phyloP scores from a whole-genome alignment of 2,888 invertebrate species.

The Hoplodrina ambigua region DNA sequence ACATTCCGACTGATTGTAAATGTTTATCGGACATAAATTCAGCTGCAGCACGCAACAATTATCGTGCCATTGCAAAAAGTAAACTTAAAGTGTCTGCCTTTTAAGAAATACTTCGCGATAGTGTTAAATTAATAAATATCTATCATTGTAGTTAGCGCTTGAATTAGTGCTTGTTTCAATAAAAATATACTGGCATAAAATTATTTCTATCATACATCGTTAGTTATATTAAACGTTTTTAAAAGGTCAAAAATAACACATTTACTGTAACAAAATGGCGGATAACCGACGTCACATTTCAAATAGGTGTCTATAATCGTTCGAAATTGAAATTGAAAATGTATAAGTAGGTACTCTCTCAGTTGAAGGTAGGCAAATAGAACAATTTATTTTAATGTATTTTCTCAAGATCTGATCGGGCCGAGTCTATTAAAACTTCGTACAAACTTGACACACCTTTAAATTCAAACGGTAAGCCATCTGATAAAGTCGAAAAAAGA shows the following conservation, averaged over 20 bases:
- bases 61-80: slow-evolving; percentile 30
- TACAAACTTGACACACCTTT: slow-evolving; percentile 86
- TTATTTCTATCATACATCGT: slow-evolving; percentile 18
- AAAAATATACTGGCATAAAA: slow-evolving; percentile 24
- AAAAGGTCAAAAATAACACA: slow-evolving; percentile 35
- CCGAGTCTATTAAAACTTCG: slow-evolving; percentile 89
- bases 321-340: slow-evolving; percentile 31
- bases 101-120: slow-evolving; percentile 24
- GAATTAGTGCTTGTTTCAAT: slow-evolving; percentile 44
- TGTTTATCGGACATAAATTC: slow-evolving; percentile 49
- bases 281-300: slow-evolving; percentile 38
- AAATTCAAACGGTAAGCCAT: slow-evolving; percentile 89
- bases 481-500: slow-evolving; percentile 84
- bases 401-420: slow-evolving; percentile 85
- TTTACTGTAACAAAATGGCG: slow-evolving; percentile 44
- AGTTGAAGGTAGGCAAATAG: slow-evolving; percentile 62
- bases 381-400: slow-evolving; percentile 80
- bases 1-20: slow-evolving; percentile 56
- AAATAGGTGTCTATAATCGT: slow-evolving; percentile 28
- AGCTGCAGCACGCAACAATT: slow-evolving; percentile 60
- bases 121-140: slow-evolving; percentile 42
- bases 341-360: slow-evolving; percentile 22
- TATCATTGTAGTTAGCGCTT: slow-evolving; percentile 41
- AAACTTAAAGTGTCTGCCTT: slow-evolving; percentile 15
- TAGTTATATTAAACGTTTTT: slow-evolving; percentile 25